Evolutionary conservation across 2,888 invertebrate genomes (phyloP), one percentile per base, ranked within the genome.

Genomic region (Oxyteleia sp.): DNA sequence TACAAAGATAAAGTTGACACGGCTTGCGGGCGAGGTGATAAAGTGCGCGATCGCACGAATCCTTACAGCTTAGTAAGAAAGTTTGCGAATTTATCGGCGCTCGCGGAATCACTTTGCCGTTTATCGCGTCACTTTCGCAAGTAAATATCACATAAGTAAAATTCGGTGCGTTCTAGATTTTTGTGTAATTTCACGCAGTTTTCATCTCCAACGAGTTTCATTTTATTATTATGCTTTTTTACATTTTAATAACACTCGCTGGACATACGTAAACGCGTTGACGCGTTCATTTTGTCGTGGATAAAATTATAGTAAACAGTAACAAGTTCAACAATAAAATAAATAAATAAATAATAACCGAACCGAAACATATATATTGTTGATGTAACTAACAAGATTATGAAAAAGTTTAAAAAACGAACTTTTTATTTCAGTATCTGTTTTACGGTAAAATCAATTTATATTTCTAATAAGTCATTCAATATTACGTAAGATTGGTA

Each of bases 131-230:
- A 32, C 18, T 23, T 66, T 49, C 32, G 75, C 41, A 55, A 53
- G 64, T 76, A 76, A 74, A 63, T 76, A 76, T 76, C 75, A 76
- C 75, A 76, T 49, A 76, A 66, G 57, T n/a, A 41, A 66, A 74
- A 66, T 76, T 76, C 75, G 64, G 75, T 66, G 63, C 66, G 59
- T 35, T 35, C 23, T 59, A 75, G 26, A 57, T 53, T 74, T 32
- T 45, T 49, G 10, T 47, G 10, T 29, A 47, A 63, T 47, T 4
- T 32, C 47, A 32, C 13, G 23, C 61, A 26, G 20, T 41, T 63
- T 20, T 15, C 11, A n/a, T n/a, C 16, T 15, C 10, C 16, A 16
- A n/a, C n/a, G 26, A 18, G 8, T 15, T 43, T 45, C 15, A 5
- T 41, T 43, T 57, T 41, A 18, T 26, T 61, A 26, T 26, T 26